Conservation (phyloP, 2,888 invertebrate genomes). For the Trichogramma dendrolimi region DNA sequence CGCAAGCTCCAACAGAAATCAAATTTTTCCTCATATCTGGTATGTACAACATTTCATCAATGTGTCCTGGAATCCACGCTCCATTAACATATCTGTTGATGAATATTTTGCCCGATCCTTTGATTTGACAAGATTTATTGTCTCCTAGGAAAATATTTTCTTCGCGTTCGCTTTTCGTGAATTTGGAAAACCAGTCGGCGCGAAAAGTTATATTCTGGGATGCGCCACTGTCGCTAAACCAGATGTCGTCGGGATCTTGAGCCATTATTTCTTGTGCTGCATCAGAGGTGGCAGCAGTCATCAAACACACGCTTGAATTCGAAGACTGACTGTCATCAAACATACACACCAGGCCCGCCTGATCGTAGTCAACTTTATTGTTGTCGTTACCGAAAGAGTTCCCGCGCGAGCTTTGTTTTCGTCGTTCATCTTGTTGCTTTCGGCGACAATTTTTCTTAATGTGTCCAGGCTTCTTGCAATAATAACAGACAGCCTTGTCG, state of each 20-base stretch:
- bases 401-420: no score
- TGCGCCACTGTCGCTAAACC: constrained; percentile 32
- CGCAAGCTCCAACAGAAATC: background rate
- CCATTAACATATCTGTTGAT: background rate
- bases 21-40: constrained; percentile 10
- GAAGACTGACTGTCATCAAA: no score
- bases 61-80: background rate
- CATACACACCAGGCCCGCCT: no score
- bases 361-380: no score
- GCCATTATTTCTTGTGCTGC: no score
- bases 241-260: constrained; percentile 4
- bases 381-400: no score
- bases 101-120: constrained; percentile 18
- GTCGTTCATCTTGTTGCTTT: background rate
- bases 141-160: constrained; percentile 24
- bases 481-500: constrained; percentile 23
- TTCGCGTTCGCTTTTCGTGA: constrained; percentile 9
- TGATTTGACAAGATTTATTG: constrained; percentile 17
- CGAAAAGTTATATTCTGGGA: constrained; percentile 31
- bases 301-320: no score
- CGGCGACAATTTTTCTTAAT: constrained; percentile 17
- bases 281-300: no score
- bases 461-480: constrained; percentile 26
- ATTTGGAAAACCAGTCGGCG: constrained; percentile 26
- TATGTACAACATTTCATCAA: background rate